Base-by-base conservation (phyloP, 1,140 invertebrate genomes). In the Parasteatoda tepidariorum region DNA sequence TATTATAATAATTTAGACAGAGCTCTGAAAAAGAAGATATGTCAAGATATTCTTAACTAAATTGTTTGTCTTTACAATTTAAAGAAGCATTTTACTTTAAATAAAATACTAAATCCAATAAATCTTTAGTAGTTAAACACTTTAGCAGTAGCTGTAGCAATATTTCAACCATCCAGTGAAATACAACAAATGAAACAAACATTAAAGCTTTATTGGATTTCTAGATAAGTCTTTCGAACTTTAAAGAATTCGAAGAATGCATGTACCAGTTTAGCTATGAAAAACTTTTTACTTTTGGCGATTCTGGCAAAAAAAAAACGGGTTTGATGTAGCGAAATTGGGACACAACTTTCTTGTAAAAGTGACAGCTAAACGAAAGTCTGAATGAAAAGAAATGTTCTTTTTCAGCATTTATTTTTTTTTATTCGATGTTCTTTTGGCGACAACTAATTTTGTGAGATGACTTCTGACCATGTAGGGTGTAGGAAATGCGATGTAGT, bases 391-490 rank as follows among this genome's bases (percentile, higher is more conserved):
- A 62, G 15, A 75, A 55, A 57, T 22, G 7, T 18, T 48, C 15
- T 38, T n/a, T 38, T 75, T 71, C 34, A 22, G 6, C 38, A 24
- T 22, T 11, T 55, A 28, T 34, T 41, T 61, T 57, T n/a, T 48
- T 61, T 75, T 26, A 13, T 38, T 41, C 13, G 26, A 15, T 41
- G 26, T 30, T 33, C 11, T 22, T 57, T 2, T 75, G 30, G 57
- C 59, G 57, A 75, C 38, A 75, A 75, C 73, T 75, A 75, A 75
- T 75, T 75, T 75, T 18, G 57, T 22, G 54, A 75, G 73, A 59
- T 48, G 3, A 33, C 57, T 62, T 22, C n/a, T 26, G 33, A 48
- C 24, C 48, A 41, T 38, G 38, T 48, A 13, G 9, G 26, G 73
- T 41, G 31, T 1, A 6, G 73, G 5, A 6, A 26, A 11, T 38